A percentile compares a stretch with the other conserved stretches of the same genome.
These are phyloP conservation scores for Chromis chromis DNA, from an alignment of 2,797 vertebrate genomes.

Conservation along the genomic window DNA sequence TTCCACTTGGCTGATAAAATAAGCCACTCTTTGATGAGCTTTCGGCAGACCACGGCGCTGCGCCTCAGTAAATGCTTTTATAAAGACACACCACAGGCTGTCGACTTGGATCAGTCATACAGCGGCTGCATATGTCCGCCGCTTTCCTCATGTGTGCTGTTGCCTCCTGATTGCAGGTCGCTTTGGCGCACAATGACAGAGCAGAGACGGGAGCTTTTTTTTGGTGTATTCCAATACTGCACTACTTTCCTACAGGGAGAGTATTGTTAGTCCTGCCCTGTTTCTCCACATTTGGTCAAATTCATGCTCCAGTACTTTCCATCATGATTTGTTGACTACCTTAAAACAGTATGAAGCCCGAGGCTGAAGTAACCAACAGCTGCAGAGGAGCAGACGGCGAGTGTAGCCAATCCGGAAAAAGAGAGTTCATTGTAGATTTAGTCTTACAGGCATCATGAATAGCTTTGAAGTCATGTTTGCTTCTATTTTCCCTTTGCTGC, in stretches of 20 bases:
- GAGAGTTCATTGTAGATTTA: constrained; percentile 15
- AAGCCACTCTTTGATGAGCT: constrained; percentile 83
- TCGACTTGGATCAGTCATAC: constrained; percentile 78
- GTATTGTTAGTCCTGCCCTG: constrained; percentile 12
- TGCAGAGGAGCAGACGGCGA: constrained; percentile 41
- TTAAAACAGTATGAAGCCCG: constrained; percentile 34
- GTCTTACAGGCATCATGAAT: constrained; percentile 3
- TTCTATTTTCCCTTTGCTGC: background rate
- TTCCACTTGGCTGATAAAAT: constrained; percentile 84
- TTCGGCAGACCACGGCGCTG: constrained; percentile 65
- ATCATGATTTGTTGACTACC: constrained; percentile 37
- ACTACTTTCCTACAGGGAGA: constrained; percentile 15
- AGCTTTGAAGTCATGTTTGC: constrained; percentile 1
- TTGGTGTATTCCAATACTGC: constrained; percentile 35
- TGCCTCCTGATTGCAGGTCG: constrained; percentile 39
- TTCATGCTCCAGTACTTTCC: constrained; percentile 26
- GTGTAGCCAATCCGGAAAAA: constrained; percentile 14
- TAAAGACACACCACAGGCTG: constrained; percentile 75
- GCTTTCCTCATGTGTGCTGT: constrained; percentile 44
- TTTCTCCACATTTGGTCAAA: constrained; percentile 38
- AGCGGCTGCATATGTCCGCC: constrained; percentile 34
- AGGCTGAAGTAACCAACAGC: constrained; percentile 52
- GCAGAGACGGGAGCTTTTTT: background rate
- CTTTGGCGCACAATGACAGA: constrained; percentile 36
- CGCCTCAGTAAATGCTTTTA: constrained; percentile 77